Conservation (phyloP, 2,888 invertebrate species). For the Lasioglossum leucozonium region DNA sequence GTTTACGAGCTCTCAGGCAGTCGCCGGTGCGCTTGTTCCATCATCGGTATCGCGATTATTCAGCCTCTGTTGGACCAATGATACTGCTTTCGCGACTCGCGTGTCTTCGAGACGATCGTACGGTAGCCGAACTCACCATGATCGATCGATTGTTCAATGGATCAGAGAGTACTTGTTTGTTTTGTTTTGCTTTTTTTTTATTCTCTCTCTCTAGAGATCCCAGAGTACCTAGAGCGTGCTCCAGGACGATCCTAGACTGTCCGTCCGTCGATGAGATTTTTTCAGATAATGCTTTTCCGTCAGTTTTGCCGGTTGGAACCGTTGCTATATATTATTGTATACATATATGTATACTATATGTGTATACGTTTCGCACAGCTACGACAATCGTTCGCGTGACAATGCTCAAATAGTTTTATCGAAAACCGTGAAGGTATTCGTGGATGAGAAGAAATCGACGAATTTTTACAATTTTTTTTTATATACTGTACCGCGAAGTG, state of each 20-base stretch:
- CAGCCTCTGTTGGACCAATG: conserved; percentile 54
- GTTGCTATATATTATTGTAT: background rate
- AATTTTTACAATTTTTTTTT: background rate
- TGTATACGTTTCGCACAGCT: conserved; percentile 1
- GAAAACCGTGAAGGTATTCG: background rate
- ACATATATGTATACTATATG: too few relatives aligned
- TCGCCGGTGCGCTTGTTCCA: background rate
- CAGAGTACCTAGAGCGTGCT: background rate
- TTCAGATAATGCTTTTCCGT: background rate
- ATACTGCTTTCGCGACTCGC: conserved; percentile 52
- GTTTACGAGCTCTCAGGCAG: background rate
- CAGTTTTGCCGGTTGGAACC: background rate
- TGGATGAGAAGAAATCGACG: background rate
- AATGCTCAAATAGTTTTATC: conserved; percentile 16
- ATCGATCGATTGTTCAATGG: conserved; percentile 27
- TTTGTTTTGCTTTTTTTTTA: too few relatives aligned
- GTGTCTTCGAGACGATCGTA: conserved; percentile 70
- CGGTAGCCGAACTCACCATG: conserved; percentile 10
- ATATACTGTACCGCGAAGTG: background rate
- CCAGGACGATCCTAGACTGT: conserved; percentile 15
- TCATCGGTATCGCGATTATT: conserved; percentile 27
- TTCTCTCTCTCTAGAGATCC: conserved; percentile 13
- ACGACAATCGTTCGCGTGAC: background rate
- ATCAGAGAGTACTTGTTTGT: conserved; percentile 7
- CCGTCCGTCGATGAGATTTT: conserved; percentile 30